phyloP scores from a whole-genome alignment of 2,113 vertebrate genomes.

The Hippoglossus stenolepis region DNA sequence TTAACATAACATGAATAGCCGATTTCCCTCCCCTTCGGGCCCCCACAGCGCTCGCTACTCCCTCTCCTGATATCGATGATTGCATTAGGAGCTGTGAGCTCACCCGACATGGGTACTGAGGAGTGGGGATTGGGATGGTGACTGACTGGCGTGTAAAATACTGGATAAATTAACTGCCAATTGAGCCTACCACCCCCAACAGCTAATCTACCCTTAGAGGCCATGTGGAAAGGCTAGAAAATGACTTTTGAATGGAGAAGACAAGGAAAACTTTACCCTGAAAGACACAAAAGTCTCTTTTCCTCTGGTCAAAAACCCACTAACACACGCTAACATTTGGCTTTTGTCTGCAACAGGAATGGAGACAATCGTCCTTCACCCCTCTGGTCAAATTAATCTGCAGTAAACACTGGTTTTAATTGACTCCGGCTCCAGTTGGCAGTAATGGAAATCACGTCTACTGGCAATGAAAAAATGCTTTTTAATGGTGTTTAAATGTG shows the following conservation, averaged over 20 bases:
- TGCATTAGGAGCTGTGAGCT: slow-evolving; percentile 41
- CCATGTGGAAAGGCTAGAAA: neutral
- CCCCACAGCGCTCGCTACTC: slow-evolving; percentile 18
- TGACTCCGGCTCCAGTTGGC: too few relatives aligned
- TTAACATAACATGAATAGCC: slow-evolving; percentile 77
- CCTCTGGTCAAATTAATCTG: too few relatives aligned
- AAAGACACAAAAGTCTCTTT: neutral
- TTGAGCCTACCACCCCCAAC: neutral
- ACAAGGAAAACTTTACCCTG: neutral
- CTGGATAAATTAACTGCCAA: slow-evolving; percentile 37
- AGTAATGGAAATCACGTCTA: too few relatives aligned
- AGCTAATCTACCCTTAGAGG: neutral
- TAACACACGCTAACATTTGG: too few relatives aligned
- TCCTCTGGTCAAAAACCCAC: too few relatives aligned
- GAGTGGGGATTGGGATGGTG: neutral
- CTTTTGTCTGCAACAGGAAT: too few relatives aligned
- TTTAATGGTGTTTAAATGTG: too few relatives aligned
- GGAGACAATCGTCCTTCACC: too few relatives aligned
- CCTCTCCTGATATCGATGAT: slow-evolving; percentile 62
- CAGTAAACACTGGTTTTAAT: too few relatives aligned
- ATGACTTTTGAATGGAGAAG: neutral
- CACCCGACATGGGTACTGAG: neutral
- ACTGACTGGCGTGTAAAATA: slow-evolving; percentile 33
- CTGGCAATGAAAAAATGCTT: too few relatives aligned
- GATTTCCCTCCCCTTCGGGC: slow-evolving; percentile 55